Conservation (phyloP, 2,113 vertebrate species). For the Aegypius monachus region DNA sequence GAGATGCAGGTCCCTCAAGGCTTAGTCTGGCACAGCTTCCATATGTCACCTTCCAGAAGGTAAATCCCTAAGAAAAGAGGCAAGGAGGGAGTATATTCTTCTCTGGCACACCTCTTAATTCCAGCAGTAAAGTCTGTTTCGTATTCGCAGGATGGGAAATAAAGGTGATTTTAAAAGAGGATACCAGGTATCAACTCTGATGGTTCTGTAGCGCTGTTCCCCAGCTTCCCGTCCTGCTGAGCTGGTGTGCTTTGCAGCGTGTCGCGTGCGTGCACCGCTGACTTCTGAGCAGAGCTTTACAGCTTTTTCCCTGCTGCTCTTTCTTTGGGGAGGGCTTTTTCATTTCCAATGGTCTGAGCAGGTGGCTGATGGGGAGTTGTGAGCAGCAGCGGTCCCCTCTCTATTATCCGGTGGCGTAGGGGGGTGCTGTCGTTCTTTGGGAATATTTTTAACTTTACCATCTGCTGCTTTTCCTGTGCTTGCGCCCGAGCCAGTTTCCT, state of each 20-base stretch:
- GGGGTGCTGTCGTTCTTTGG: neutral
- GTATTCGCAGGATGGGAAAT: neutral
- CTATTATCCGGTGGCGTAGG: neutral
- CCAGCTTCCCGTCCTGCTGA: neutral
- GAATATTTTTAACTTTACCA: constrained; percentile 62
- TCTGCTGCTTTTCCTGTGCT: constrained; percentile 55
- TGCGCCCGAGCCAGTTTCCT: neutral
- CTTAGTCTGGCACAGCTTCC: neutral
- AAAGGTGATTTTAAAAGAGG: neutral
- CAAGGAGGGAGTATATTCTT: neutral
- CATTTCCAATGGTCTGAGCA: neutral
- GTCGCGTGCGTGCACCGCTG: rapidly evolving
- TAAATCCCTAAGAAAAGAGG: neutral
- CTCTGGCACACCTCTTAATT: neutral
- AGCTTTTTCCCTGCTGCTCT: neutral
- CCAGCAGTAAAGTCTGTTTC: neutral
- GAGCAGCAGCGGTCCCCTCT: neutral
- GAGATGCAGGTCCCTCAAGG: neutral
- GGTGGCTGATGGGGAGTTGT: neutral
- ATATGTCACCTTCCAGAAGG: neutral
- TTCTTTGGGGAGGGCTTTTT: neutral
- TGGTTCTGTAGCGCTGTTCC: neutral
- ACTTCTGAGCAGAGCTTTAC: neutral
- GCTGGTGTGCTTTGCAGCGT: neutral
- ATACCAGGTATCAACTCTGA: rapidly evolving